phyloP scores from a whole-genome alignment of 2,113 vertebrate genomes.

The Puffinus mauretanicus region DNA sequence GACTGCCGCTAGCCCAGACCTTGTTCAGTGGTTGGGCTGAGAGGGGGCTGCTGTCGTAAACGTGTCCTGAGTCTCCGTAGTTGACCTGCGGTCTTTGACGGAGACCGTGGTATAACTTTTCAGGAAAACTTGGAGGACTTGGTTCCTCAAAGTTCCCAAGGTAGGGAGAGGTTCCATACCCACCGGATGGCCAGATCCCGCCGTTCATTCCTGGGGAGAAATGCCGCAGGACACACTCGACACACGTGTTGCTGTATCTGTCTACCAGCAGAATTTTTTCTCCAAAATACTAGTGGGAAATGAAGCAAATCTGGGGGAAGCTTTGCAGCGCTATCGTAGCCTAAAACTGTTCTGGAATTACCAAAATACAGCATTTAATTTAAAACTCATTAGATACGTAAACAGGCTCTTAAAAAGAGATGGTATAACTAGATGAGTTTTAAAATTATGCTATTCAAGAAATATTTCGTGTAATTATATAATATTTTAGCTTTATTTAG shows the following conservation, averaged over 20 bases:
- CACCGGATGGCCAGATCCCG: fast-evolving
- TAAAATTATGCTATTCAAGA: background rate
- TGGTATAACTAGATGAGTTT: background rate
- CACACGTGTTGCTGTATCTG: fast-evolving
- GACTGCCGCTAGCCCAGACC: fast-evolving
- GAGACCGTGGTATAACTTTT: background rate
- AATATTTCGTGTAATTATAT: background rate
- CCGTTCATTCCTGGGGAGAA: fast-evolving
- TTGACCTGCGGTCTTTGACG: background rate
- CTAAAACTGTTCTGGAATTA: background rate
- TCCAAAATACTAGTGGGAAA: background rate
- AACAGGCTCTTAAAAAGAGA: background rate
- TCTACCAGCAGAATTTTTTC: too few relatives aligned
- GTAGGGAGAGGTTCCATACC: background rate
- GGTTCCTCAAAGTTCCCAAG: background rate
- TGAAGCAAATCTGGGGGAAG: background rate
- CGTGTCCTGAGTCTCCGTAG: fast-evolving
- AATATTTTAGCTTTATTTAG: background rate
- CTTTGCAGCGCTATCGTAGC: background rate
- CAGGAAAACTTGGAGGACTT: background rate
- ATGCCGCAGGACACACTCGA: fast-evolving
- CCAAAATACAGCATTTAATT: background rate
- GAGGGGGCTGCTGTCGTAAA: background rate
- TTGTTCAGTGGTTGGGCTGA: too few relatives aligned
- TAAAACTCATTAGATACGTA: background rate